Evolutionary conservation across 1,140 invertebrate species (phyloP).

Genomic region (Sycobia sp.): DNA sequence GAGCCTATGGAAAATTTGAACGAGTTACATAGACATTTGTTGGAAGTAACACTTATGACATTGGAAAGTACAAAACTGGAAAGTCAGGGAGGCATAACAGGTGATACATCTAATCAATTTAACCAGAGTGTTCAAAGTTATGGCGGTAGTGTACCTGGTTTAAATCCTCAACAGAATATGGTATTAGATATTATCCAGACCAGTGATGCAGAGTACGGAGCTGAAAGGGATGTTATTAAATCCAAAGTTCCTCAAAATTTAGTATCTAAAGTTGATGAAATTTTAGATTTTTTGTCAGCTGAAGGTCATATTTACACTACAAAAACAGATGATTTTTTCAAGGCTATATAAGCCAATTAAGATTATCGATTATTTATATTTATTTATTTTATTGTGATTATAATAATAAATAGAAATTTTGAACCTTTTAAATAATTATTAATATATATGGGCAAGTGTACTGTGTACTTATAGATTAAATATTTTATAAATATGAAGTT

Average conservation of each 20-base stretch:
- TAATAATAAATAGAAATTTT: no score
- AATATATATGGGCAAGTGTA: no score
- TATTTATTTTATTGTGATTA: no score
- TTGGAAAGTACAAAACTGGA: conserved; percentile 38
- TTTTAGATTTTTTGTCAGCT: conserved; percentile 53
- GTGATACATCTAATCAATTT: conserved; percentile 17
- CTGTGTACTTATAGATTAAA: no score
- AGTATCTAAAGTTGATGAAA: conserved; percentile 44
- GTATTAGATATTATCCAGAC: conserved; percentile 51
- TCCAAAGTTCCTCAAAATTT: conserved; percentile 39
- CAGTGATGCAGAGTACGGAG: conserved; percentile 48
- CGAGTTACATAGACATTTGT: conserved; percentile 46
- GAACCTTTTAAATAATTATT: no score
- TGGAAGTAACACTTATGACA: conserved; percentile 44
- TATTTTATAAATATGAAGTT: no score
- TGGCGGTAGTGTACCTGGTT: conserved; percentile 34
- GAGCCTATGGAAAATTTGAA: conserved; percentile 41
- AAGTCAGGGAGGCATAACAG: conserved; percentile 21
- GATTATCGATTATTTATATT: no score
- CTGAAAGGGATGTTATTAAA: conserved; percentile 48
- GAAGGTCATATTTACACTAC: conserved; percentile 61
- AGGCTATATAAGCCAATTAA: conserved; percentile 35
- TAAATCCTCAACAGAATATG: conserved; percentile 42
- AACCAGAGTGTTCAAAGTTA: background rate
- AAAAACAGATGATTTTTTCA: conserved; percentile 57